A percentile compares a stretch with the other conserved stretches of the same genome.
Evolutionary conservation across 2,888 invertebrate species (phyloP).

Genomic region (Seira musarum): DNA sequence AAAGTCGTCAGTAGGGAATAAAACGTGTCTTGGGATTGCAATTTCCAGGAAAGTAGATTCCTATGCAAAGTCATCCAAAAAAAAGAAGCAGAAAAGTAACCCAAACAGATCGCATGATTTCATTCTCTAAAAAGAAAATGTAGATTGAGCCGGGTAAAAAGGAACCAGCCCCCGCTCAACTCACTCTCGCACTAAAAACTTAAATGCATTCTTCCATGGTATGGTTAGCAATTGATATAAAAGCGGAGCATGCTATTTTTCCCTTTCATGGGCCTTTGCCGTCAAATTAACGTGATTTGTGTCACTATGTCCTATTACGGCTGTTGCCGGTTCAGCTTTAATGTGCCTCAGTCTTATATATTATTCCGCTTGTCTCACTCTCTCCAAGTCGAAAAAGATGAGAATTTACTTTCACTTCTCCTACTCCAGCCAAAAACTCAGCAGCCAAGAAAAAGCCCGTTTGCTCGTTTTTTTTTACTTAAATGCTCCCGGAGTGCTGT

Average conservation of each 20-base stretch:
- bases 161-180: no score
- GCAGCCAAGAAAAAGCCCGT: no score
- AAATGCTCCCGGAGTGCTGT: no score
- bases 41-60: no score
- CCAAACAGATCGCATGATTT: conserved; percentile 9
- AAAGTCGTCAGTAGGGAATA: no score
- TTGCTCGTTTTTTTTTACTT: conserved; percentile 11
- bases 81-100: not conserved
- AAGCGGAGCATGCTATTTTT: not conserved
- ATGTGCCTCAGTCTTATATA: conserved; percentile 40
- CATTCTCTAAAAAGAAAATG: not conserved
- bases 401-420: conserved; percentile 41
- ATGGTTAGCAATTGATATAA: not conserved
- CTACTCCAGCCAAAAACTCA: no score
- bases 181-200: no score
- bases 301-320: conserved; percentile 63
- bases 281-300: conserved; percentile 66
- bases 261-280: conserved; percentile 44
- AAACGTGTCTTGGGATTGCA: no score
- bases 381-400: conserved; percentile 15
- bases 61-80: no score
- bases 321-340: conserved; percentile 48
- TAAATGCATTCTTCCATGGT: no score
- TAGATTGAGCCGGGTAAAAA: not conserved
- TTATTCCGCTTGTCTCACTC: conserved; percentile 22